These are phyloP conservation scores for Deilephila elpenor DNA, from an alignment of 2,888 invertebrate species.

Conservation along the genomic window DNA sequence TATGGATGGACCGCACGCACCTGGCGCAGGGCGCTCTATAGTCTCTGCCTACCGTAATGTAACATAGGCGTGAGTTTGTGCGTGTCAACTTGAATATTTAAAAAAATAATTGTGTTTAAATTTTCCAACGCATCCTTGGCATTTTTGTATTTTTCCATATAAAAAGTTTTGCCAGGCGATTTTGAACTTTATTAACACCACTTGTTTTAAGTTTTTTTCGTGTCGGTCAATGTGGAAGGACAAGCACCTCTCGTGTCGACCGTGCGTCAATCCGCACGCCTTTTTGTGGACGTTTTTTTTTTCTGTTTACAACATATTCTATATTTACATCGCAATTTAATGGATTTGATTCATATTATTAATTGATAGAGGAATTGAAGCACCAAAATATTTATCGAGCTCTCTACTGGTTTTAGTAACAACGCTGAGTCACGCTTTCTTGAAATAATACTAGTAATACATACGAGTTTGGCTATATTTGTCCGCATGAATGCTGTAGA, in stretches of 20 bases:
- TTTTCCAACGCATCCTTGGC: not conserved
- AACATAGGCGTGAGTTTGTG: no score
- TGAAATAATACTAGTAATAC: no score
- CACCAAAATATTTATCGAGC: not conserved
- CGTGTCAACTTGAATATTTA: no score
- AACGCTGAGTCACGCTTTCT: no score
- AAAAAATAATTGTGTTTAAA: not conserved
- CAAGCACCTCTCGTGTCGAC: constrained; percentile 40
- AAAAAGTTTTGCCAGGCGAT: not conserved
- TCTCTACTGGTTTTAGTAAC: no score
- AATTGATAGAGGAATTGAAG: not conserved
- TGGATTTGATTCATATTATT: not conserved
- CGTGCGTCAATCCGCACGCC: constrained; percentile 45
- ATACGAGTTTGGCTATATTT: no score
- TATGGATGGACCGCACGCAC: no score
- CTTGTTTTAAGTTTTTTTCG: constrained; percentile 3
- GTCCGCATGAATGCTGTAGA: no score
- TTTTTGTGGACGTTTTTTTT: constrained; percentile 32
- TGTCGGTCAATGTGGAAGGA: constrained; percentile 34
- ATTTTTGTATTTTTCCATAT: constrained; percentile 4
- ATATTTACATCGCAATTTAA: constrained; percentile 12
- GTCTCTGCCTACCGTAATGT: no score
- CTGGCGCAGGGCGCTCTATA: no score
- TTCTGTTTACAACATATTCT: not conserved
- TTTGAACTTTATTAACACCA: not conserved